phyloP scores from a whole-genome alignment of 2,888 invertebrate genomes.

The Seira musarum region DNA sequence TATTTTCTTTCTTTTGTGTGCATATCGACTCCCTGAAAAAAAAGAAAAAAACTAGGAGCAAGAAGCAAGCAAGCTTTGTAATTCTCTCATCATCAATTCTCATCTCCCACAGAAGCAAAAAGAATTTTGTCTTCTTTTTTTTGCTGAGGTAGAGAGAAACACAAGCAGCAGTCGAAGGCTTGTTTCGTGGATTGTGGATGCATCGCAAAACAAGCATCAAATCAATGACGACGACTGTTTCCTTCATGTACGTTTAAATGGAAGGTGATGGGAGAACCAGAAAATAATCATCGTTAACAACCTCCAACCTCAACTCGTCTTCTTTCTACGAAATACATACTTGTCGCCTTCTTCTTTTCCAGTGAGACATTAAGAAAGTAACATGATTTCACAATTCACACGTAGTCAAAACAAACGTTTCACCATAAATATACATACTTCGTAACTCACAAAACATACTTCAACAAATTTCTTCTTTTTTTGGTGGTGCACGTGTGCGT shows the following conservation, averaged over 20 bases:
- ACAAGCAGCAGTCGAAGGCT: no score
- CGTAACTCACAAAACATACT: no score
- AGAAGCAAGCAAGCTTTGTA: slow-evolving; percentile 8
- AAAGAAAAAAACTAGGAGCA: neutral
- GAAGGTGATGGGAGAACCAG: no score
- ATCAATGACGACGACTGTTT: neutral
- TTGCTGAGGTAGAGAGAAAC: no score
- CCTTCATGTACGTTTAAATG: no score
- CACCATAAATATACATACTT: neutral
- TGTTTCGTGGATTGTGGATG: neutral
- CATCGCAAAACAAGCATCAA: slow-evolving; percentile 2
- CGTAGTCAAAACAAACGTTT: slow-evolving; percentile 13
- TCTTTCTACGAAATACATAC: no score
- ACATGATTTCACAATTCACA: slow-evolving; percentile 6
- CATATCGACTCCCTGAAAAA: neutral
- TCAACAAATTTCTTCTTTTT: no score
- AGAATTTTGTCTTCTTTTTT: neutral
- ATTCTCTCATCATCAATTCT: slow-evolving; percentile 43
- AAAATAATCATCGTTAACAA: neutral
- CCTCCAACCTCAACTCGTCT: neutral
- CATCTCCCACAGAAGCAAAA: slow-evolving; percentile 32
- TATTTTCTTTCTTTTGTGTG: no score
- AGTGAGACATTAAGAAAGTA: neutral
- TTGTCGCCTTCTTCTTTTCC: neutral
- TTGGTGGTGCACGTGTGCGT: no score